Conservation (phyloP, 2,888 invertebrate species). For the Pocota personata region DNA sequence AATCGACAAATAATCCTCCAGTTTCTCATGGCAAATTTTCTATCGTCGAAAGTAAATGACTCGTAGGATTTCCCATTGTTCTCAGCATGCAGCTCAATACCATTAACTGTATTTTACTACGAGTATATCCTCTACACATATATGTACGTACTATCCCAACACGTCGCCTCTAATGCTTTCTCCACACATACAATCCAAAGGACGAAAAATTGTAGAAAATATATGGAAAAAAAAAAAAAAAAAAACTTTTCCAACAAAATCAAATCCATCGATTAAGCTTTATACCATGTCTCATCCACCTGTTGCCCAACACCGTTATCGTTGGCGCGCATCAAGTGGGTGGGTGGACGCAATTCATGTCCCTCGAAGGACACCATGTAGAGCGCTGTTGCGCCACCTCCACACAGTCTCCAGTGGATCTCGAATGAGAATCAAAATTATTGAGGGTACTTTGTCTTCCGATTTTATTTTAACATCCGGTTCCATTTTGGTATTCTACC, state of each 20-base stretch:
- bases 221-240: not conserved
- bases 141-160: not conserved
- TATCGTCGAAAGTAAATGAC: constrained; percentile 49
- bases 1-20: constrained; percentile 56
- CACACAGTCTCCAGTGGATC: constrained; percentile 6
- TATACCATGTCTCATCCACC: constrained; percentile 35
- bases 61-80: constrained; percentile 37
- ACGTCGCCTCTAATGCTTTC: constrained; percentile 11
- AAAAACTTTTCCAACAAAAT: constrained; percentile 44
- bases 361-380: not conserved
- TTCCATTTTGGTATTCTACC: constrained; percentile 33
- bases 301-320: constrained; percentile 39
- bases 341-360: constrained; percentile 13
- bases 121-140: no score
- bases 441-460: constrained; percentile 65
- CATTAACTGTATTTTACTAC: not conserved
- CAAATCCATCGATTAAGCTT: constrained; percentile 57
- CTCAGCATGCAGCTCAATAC: constrained; percentile 13
- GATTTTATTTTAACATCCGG: constrained; percentile 66
- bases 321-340: constrained; percentile 51
- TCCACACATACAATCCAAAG: constrained; percentile 3
- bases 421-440: constrained; percentile 50
- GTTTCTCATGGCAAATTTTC: constrained; percentile 27
- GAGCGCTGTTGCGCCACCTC: constrained; percentile 29
- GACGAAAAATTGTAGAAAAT: not conserved